These are phyloP conservation scores for Crocidura indochinensis DNA, from an alignment of 2,797 vertebrate species.

Conservation along the genomic window DNA sequence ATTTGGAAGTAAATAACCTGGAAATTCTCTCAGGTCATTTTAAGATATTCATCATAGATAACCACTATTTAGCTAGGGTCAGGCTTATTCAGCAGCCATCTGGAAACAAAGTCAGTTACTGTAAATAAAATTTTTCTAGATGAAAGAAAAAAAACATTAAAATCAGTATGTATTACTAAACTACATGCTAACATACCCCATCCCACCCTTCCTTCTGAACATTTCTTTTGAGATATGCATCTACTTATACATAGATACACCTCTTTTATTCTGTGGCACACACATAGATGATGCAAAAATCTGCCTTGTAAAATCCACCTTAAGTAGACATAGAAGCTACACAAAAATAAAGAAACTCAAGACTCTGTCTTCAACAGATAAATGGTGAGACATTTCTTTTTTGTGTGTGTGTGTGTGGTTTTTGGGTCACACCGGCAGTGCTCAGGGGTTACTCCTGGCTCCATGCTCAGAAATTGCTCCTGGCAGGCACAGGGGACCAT, in stretches of 20 bases:
- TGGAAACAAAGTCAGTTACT: constrained; percentile 77
- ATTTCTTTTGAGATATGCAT: not conserved
- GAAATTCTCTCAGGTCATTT: constrained; percentile 87
- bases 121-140: constrained; percentile 42
- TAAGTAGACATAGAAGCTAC: constrained; percentile 45
- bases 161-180: not conserved
- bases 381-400: constrained; percentile 37
- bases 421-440: no score
- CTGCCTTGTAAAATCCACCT: constrained; percentile 69
- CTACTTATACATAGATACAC: not conserved
- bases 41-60: constrained; percentile 83
- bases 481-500: no score
- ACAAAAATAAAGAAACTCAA: constrained; percentile 59
- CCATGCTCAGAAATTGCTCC: no score
- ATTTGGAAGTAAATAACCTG: constrained; percentile 81
- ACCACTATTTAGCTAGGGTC: constrained; percentile 81
- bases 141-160: constrained; percentile 69
- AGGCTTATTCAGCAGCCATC: constrained; percentile 70
- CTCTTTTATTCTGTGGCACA: not conserved
- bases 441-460: no score
- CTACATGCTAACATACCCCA: not conserved
- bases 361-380: not conserved
- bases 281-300: constrained; percentile 56
- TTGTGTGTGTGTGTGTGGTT: no score
- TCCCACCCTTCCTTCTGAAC: not conserved